These are phyloP conservation scores for Cabera pusaria DNA, from an alignment of 2,888 invertebrate genomes.

Conservation along the genomic window DNA sequence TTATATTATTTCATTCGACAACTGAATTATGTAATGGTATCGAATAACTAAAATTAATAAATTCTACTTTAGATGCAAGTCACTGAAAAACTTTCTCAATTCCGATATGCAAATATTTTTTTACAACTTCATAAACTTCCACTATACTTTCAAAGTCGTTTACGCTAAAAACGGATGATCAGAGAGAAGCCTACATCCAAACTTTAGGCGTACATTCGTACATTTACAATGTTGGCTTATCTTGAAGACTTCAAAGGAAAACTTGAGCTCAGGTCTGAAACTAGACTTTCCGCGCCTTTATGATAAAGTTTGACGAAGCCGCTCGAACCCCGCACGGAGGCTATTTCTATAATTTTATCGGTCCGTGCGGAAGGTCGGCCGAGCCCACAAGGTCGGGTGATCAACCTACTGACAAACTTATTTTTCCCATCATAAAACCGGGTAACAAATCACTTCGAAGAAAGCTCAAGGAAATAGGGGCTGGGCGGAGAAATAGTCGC, in stretches of 20 bases:
- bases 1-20: too few species aligned
- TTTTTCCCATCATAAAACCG: constrained; percentile 14
- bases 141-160: background rate
- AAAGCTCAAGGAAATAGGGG: constrained; percentile 11
- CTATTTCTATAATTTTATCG: constrained; percentile 28
- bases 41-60: too few species aligned
- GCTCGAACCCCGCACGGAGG: constrained; percentile 19
- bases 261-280: background rate
- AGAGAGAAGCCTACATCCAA: too few species aligned
- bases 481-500: constrained; percentile 2
- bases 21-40: background rate
- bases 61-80: too few species aligned
- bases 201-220: constrained; percentile 1
- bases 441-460: constrained; percentile 2
- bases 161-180: too few species aligned
- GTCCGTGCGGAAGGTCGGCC: constrained; percentile 22
- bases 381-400: constrained; percentile 38
- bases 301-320: constrained; percentile 7
- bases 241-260: background rate
- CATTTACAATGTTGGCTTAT: background rate
- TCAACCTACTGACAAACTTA: constrained; percentile 30
- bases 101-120: constrained; percentile 5
- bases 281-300: background rate
- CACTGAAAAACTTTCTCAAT: constrained; percentile 1
- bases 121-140: constrained; percentile 5